These are phyloP conservation scores for Cotesia congregata DNA, from an alignment of 2,888 invertebrate genomes.

Conservation along the genomic window DNA sequence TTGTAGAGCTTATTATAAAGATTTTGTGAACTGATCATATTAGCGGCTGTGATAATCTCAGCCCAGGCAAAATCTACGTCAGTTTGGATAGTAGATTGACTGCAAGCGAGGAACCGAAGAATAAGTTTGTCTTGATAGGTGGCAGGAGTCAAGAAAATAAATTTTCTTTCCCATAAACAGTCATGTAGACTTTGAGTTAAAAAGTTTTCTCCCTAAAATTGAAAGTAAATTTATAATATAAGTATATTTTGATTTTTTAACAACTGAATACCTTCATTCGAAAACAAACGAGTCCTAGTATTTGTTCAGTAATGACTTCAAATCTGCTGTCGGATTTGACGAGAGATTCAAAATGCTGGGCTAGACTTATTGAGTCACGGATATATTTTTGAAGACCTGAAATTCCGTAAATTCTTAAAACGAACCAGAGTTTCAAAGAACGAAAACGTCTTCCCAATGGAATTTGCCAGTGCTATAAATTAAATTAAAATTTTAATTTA, in stretches of 20 bases:
- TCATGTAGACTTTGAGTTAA: conserved; percentile 81
- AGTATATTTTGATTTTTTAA: not conserved
- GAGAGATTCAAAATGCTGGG: conserved; percentile 82
- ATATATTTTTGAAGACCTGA: conserved; percentile 85
- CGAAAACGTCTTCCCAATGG: conserved; percentile 89
- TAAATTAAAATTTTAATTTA: not conserved
- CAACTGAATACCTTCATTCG: conserved; percentile 76
- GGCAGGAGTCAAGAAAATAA: conserved; percentile 87
- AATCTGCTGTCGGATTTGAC: conserved; percentile 82
- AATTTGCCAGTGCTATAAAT: conserved; percentile 84
- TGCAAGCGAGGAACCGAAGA: conserved; percentile 87
- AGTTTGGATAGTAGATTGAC: conserved; percentile 77
- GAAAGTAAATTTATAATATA: conserved; percentile 38
- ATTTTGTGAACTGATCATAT: conserved; percentile 49
- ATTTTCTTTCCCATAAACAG: conserved; percentile 80
- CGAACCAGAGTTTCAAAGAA: conserved; percentile 94
- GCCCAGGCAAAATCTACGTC: conserved; percentile 85
- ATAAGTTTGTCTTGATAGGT: conserved; percentile 78
- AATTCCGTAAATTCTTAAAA: conserved; percentile 85
- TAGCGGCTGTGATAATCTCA: conserved; percentile 76
- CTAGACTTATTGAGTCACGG: conserved; percentile 81
- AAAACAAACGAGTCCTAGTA: conserved; percentile 91
- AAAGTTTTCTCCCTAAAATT: conserved; percentile 75
- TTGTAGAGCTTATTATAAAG: not conserved
- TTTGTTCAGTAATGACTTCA: conserved; percentile 80